Base-by-base conservation (phyloP, 1,140 invertebrate genomes). In the Hestina assimilis region DNA sequence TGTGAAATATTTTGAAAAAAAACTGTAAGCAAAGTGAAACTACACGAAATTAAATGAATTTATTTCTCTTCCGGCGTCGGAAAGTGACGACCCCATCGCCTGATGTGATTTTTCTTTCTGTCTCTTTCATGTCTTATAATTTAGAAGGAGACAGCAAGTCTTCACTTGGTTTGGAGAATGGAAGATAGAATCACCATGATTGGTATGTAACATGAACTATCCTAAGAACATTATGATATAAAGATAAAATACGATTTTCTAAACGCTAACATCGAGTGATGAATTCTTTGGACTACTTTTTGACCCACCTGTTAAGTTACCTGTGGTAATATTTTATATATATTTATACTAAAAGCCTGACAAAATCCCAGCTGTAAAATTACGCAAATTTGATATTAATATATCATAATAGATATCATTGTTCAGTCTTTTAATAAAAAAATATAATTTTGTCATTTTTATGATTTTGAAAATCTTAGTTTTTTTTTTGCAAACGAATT, bases 301-400 rank as follows among this genome's bases (percentile, higher is more conserved):
- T 52, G 21, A 52, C 48, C 48, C 48, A 52, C 48, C 48, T 52
- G 48, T 21, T n/a, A 38, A 15, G 23, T 52, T 52, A 52, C 48
- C 48, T 52, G 48, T 29, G n/a, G n/a, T n/a, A 28, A 23, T 40
- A 26, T 26, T 47, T 31, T 31, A 21, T 26, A 12, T 19, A 8
- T 9, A 26, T 11, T 31, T 48, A 35, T 2, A 26, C 4, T 11
- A 28, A 41, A 26, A 52, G 11, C 38, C 35, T 52, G 35, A 48
- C 9, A 9, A n/a, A 9, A 28, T 41, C 24, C 29, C 6, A 31
- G 35, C 48, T 51, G 48, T 40, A 51, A 51, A 40, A 40, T 6
- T 51, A 26, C 11, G 14, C n/a, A 40, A 51, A n/a, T n/a, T 40
- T 26, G 6, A 31, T 40, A 40, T 51, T 41, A 51, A 40, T 40